A percentile compares a stretch with the other conserved stretches of the same genome.
phyloP scores from a whole-genome alignment of 2,888 invertebrate genomes.

The Oscheius myriophilus region DNA sequence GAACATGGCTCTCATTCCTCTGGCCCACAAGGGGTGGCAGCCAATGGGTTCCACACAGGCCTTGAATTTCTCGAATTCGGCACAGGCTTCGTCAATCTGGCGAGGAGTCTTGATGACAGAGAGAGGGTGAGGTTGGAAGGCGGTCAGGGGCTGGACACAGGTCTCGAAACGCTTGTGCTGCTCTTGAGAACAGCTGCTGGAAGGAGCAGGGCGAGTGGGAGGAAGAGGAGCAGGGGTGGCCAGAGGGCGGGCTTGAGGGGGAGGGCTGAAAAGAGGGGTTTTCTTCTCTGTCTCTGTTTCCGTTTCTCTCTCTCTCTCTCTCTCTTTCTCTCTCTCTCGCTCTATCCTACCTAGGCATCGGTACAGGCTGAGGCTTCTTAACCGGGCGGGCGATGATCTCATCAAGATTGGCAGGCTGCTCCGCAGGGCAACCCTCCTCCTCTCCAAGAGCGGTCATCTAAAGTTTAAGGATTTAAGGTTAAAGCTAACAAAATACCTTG shows the following conservation, averaged over 20 bases:
- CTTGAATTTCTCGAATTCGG: conserved; percentile 61
- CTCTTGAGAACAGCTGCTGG: conserved; percentile 47
- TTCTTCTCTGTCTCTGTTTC: conserved; percentile 8
- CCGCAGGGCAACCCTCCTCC: conserved; percentile 66
- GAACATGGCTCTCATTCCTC: conserved; percentile 69
- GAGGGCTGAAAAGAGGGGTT: conserved; percentile 11
- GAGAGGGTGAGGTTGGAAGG: conserved; percentile 67
- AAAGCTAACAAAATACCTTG: conserved; percentile 37
- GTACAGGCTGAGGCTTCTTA: conserved; percentile 47
- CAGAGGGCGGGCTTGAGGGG: conserved; percentile 39
- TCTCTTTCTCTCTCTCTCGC: no score
- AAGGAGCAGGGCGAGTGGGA: conserved; percentile 32
- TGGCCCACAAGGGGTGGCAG: conserved; percentile 66
- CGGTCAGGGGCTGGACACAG: conserved; percentile 65
- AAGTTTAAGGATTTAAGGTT: conserved; percentile 14
- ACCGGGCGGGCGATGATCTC: conserved; percentile 63
- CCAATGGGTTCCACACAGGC: conserved; percentile 42
- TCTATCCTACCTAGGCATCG: no score
- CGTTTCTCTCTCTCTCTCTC: no score
- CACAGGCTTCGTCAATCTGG: conserved; percentile 66
- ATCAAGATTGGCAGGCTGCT: conserved; percentile 59
- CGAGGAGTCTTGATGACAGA: conserved; percentile 66
- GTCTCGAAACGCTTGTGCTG: conserved; percentile 61
- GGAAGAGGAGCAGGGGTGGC: conserved; percentile 45
- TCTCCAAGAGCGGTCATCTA: conserved; percentile 62